phyloP scores from a whole-genome alignment of 2,797 vertebrate genomes.

The Gadopsis marmoratus region DNA sequence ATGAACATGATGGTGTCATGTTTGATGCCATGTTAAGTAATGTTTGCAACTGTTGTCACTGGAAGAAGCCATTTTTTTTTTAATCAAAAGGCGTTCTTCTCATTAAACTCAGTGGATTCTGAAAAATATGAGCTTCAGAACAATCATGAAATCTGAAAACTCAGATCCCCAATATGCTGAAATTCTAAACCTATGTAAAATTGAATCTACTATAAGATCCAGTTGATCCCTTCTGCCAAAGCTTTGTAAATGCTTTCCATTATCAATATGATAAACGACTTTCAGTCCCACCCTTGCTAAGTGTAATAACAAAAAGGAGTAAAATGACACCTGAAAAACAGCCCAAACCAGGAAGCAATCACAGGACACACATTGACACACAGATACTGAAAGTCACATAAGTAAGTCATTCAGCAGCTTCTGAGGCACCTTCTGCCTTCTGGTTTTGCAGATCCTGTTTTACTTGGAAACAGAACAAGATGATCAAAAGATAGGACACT shows the following conservation, averaged over 20 bases:
- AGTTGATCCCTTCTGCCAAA: neutral
- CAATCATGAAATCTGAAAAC: neutral
- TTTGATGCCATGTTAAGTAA: neutral
- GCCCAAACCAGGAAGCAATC: slow-evolving; percentile 39
- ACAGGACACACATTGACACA: slow-evolving; percentile 20
- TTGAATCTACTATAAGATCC: neutral
- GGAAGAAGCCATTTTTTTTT: neutral
- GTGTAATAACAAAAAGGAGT: slow-evolving; percentile 49
- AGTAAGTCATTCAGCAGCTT: neutral
- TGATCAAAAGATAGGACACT: slow-evolving; percentile 11
- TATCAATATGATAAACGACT: slow-evolving; percentile 26
- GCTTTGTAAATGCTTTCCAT: slow-evolving; percentile 10
- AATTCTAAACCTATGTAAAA: neutral
- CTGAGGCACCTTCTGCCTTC: neutral
- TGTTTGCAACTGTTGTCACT: neutral
- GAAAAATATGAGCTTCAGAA: slow-evolving; percentile 4
- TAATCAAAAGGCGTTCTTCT: neutral
- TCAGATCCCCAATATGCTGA: neutral
- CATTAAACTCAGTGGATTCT: neutral
- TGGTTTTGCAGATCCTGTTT: slow-evolving; percentile 28
- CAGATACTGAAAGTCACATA: slow-evolving; percentile 3
- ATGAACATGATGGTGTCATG: neutral
- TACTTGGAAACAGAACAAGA: slow-evolving; percentile 4
- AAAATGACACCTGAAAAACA: slow-evolving; percentile 64
- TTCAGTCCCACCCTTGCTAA: slow-evolving; percentile 19